Evolutionary conservation across 1,140 invertebrate genomes (phyloP).

Genomic region (Drosophila setifemur): DNA sequence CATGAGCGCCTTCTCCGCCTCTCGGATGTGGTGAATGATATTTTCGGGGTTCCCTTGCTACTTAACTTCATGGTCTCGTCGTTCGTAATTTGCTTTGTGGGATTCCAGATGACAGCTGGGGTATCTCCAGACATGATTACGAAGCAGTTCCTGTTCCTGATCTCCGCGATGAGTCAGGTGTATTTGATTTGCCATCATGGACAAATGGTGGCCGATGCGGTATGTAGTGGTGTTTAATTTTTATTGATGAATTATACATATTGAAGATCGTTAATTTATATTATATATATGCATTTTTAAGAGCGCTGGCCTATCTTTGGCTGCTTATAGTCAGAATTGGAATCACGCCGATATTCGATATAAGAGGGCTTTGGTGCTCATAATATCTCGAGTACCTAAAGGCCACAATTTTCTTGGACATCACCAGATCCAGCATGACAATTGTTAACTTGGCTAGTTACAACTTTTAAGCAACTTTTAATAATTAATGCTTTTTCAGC

Average conservation of each 20-base stretch:
- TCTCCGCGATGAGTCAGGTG: constrained; percentile 45
- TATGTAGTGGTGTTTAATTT: background rate
- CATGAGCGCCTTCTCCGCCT: constrained; percentile 38
- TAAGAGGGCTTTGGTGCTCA: constrained; percentile 38
- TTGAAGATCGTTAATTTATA: background rate
- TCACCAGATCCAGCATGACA: constrained; percentile 12
- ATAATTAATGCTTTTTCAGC: background rate
- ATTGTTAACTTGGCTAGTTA: background rate
- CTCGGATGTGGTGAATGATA: constrained; percentile 31
- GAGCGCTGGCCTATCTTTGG: constrained; percentile 51
- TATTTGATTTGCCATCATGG: constrained; percentile 70
- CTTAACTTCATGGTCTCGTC: constrained; percentile 65
- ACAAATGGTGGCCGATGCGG: constrained; percentile 61
- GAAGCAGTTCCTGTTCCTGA: constrained; percentile 46
- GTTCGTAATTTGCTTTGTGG: constrained; percentile 73
- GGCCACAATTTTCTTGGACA: constrained; percentile 50
- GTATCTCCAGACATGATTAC: constrained; percentile 38
- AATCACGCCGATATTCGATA: constrained; percentile 52
- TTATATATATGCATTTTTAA: background rate
- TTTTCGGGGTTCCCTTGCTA: constrained; percentile 56
- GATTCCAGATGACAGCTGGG: constrained; percentile 65
- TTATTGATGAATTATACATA: background rate
- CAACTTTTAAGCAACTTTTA: background rate
- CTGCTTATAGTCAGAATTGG: constrained; percentile 68
- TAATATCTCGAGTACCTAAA: constrained; percentile 57